Base-by-base conservation (phyloP, 2,113 vertebrate species). In the Ciconia boyciana region DNA sequence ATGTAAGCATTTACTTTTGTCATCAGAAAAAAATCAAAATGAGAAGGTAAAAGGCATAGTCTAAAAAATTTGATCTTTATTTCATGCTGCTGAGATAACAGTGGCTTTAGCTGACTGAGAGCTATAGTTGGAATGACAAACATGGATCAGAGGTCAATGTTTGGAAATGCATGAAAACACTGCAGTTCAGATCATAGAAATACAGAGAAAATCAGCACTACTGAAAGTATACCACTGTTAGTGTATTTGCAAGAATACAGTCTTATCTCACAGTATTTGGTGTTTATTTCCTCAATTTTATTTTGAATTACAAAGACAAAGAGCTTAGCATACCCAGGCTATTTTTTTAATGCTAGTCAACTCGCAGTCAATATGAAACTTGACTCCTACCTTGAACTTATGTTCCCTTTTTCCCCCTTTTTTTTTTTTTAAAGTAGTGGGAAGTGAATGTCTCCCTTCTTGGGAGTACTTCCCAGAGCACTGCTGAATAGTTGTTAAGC, bases 291-390 rank as follows among this genome's bases (percentile, higher is more conserved):
- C 54, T 86, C 82, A 51, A 25, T 77, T 94, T 85, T 94, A 14
- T 49, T 93, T 88, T 88, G 32, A 93, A 96, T 88, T 93, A 62
- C 92, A 80, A 85, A 87, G 68, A 78, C 65, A 86, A 81, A 95
- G 49, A 91, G 41, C 78, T 88, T 95, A 91, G 70, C 78, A 57
- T 74, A 70, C 86, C 43, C 52, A 87, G 39, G 57, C 39, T 94
- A 21, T 36, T 68, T 65, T 84, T 83, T 89, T 69, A 76, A 62
- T 84, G 48, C 39, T 92, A 39, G 41, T 81, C 79, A 84, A 48
- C 19, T 19, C 69, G 49, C 46, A 71, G 76, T 83, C 72, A 90
- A 22, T 71, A 69, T n/a, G 49, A 68, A 95, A 87, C 74, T 94
- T 91, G 77, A 92, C 86, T 91, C 28, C 28, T 28, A 51, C 55